Conservation (phyloP, 2,888 invertebrate genomes). For the Linyphia triangularis region DNA sequence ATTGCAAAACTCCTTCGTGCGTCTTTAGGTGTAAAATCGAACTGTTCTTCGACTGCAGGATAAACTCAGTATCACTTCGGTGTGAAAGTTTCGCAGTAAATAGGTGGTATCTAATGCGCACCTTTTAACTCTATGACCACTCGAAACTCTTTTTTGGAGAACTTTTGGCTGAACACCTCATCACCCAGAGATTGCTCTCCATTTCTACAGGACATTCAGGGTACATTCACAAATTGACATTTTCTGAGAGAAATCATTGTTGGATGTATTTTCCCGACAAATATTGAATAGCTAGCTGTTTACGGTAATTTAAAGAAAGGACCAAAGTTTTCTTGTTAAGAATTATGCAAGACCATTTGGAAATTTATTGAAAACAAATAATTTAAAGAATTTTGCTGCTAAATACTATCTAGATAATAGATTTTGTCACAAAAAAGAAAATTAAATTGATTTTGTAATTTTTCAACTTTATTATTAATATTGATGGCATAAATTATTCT, state of each 20-base stretch:
- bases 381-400: too few relatives aligned
- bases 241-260: background rate
- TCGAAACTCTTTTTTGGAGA: constrained; percentile 57
- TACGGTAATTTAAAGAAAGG: too few relatives aligned
- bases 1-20: constrained; percentile 19
- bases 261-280: background rate
- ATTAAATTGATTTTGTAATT: too few relatives aligned
- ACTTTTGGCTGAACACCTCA: constrained; percentile 62
- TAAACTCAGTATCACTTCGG: constrained; percentile 43
- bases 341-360: background rate
- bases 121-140: constrained; percentile 71
- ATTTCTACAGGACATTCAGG: constrained; percentile 46
- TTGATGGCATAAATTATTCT: too few relatives aligned
- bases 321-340: background rate
- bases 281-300: too few relatives aligned
- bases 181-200: constrained; percentile 59
- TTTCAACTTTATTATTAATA: too few relatives aligned
- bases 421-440: too few relatives aligned
- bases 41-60: constrained; percentile 13
- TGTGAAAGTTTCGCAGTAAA: constrained; percentile 58
- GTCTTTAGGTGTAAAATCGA: constrained; percentile 31
- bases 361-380: too few relatives aligned
- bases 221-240: constrained; percentile 62
- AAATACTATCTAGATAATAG: too few relatives aligned
- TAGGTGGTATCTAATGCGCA: constrained; percentile 59